Evolutionary conservation across 53 echinoderm and acorn worm species (phyloP), one percentile per base, ranked within the genome.

Genomic region (Mesocentrotus franciscanus): DNA sequence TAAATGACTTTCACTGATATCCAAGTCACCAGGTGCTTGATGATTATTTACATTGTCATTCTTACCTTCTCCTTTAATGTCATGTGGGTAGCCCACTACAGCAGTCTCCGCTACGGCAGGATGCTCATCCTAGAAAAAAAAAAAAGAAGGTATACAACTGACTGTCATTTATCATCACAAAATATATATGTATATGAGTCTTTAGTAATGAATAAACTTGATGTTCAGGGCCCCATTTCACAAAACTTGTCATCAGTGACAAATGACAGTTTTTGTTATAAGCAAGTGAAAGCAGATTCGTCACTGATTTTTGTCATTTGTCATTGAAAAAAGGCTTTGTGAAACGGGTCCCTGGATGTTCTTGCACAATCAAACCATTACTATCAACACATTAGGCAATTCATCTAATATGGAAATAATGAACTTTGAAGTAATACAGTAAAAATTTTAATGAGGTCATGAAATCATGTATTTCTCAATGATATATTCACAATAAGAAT

Each of bases 1-100:
- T 49, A 5, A 49, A 5, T 49, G 49, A 49, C 49, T 49, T 49
- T 49, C 49, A 6, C 49, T 49, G 49, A 49, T 49, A 33, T 9
- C 11, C 13, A 35, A 33, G 34, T 78, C 0, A 12, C 3, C 20
- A 78, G 5, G 13, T 14, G 13, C 33, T 33, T 78, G 35, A 76
- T 61, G 62, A 64, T 64, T 64, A 12, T 64, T 64, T 7, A 64
- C 20, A 64, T 64, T 78, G 16, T 15, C 26, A 11, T 68, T 70
- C 89, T 76, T 95, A 98, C 99, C 99, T 99, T 99, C 99, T 93
- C 99, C 99, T 90, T 99, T 99, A 95, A 99, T 99, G 16, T 99
- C 97, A 94, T 99, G 99, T 20, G 99, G 99, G 87, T 96, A 99
- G 24, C 99, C 99, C 36, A 99, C 99, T 22, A 99, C 99, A 35